A percentile compares a stretch with the other conserved stretches of the same genome.
These are phyloP conservation scores for Chionis minor DNA, from an alignment of 2,113 vertebrate species.

Conservation along the genomic window DNA sequence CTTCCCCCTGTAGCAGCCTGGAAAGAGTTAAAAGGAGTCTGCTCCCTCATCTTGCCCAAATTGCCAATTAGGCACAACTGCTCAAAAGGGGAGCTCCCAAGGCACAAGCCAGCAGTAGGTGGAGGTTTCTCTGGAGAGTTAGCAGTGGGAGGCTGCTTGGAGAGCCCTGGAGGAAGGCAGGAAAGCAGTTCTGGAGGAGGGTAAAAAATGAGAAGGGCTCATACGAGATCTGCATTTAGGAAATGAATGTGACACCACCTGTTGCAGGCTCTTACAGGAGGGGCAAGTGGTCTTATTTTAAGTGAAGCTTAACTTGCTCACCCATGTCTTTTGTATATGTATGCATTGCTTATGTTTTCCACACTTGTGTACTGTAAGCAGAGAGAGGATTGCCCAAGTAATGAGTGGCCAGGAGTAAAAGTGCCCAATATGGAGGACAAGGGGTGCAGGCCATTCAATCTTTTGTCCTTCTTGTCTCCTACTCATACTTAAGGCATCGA, in stretches of 20 bases:
- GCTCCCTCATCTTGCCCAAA: neutral
- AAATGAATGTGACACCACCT: neutral
- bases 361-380: neutral
- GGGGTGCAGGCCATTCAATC: neutral
- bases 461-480: neutral
- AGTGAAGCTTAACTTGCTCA: neutral
- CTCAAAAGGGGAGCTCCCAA: neutral
- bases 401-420: too few relatives aligned
- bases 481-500: neutral
- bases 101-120: fast-evolving
- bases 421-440: neutral
- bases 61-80: neutral
- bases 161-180: neutral
- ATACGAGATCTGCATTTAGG: neutral
- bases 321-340: neutral
- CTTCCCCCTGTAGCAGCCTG: neutral
- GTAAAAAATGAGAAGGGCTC: neutral
- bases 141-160: too few relatives aligned
- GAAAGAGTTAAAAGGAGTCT: neutral
- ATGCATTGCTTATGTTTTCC: neutral
- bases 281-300: neutral
- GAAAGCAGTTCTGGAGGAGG: neutral
- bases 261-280: neutral
- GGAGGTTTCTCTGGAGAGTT: fast-evolving
- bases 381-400: neutral